Evolutionary conservation across 1,140 invertebrate genomes (phyloP).

Genomic region (Diorhabda carinulata): DNA sequence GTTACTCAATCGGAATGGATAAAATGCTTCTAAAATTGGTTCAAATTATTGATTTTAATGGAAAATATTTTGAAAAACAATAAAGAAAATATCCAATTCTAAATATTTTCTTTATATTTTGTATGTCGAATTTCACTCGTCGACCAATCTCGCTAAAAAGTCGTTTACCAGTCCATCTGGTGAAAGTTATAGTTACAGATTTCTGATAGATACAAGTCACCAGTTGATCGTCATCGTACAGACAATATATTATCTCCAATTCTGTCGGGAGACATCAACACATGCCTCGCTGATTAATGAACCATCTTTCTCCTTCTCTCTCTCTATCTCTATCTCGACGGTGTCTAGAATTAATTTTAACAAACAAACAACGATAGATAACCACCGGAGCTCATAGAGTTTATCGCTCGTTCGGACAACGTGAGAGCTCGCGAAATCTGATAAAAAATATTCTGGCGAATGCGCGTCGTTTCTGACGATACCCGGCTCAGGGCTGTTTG

Average conservation of each 20-base stretch:
- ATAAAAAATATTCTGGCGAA: slow-evolving; percentile 40
- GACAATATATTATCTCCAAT: slow-evolving; percentile 6
- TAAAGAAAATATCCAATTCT: no score
- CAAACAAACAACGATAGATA: slow-evolving; percentile 40
- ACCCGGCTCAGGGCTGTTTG: slow-evolving; percentile 33
- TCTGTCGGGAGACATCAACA: slow-evolving; percentile 32
- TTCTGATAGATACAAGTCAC: no score
- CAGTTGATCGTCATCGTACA: background rate
- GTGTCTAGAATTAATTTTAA: slow-evolving; percentile 40
- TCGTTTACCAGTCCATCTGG: no score
- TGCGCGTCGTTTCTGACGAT: slow-evolving; percentile 31
- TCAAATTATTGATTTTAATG: no score
- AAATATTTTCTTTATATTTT: no score
- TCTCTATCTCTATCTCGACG: slow-evolving; percentile 7
- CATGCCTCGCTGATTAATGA: slow-evolving; percentile 37
- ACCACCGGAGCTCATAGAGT: slow-evolving; percentile 22
- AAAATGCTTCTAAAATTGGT: no score
- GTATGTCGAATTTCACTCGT: no score
- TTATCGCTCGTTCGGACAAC: slow-evolving; percentile 36
- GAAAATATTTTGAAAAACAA: no score
- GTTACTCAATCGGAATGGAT: no score
- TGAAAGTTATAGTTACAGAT: no score
- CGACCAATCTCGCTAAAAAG: no score
- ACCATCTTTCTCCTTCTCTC: slow-evolving; percentile 21
- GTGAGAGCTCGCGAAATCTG: slow-evolving; percentile 44